A percentile compares a stretch with the other conserved stretches of the same genome.
Evolutionary conservation across 2,113 vertebrate genomes (phyloP).

Genomic region (Corythoichthys haematopterus): DNA sequence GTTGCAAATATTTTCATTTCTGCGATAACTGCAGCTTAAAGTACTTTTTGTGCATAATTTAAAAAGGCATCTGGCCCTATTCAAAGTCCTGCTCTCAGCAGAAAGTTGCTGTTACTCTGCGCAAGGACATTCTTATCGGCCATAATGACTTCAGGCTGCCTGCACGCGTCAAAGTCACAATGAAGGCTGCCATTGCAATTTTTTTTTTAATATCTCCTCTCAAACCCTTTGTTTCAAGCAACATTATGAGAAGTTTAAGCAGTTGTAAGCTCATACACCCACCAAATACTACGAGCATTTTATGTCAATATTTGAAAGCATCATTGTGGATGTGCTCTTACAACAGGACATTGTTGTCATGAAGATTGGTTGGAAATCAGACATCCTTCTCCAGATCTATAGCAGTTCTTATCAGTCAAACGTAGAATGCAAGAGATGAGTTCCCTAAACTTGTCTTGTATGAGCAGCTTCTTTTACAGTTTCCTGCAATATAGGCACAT

Average conservation of each 20-base stretch:
- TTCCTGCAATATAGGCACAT: background rate
- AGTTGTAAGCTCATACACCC: background rate
- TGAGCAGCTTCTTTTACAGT: background rate
- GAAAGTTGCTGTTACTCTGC: conserved; percentile 10
- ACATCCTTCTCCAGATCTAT: conserved; percentile 30
- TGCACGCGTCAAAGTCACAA: conserved; percentile 6
- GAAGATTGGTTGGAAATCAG: conserved; percentile 27
- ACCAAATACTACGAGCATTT: conserved; percentile 9
- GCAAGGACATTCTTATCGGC: conserved; percentile 13
- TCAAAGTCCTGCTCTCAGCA: background rate
- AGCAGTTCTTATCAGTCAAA: conserved; percentile 36
- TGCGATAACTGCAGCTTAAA: background rate
- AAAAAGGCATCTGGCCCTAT: background rate
- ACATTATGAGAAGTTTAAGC: background rate
- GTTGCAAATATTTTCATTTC: conserved; percentile 2
- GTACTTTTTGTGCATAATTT: conserved; percentile 7
- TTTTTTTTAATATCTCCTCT: conserved; percentile 4
- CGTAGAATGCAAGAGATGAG: conserved; percentile 15
- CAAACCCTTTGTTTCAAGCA: conserved; percentile 7
- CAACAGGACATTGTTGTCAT: conserved; percentile 18
- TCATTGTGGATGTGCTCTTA: conserved; percentile 18
- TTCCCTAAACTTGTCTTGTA: conserved; percentile 2
- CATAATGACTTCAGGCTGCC: conserved; percentile 7
- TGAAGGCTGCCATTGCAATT: background rate
- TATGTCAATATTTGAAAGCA: conserved; percentile 11